Evolutionary conservation across 2,113 vertebrate genomes (phyloP), one percentile per base, ranked within the genome.

Genomic region (Nipponia nippon): DNA sequence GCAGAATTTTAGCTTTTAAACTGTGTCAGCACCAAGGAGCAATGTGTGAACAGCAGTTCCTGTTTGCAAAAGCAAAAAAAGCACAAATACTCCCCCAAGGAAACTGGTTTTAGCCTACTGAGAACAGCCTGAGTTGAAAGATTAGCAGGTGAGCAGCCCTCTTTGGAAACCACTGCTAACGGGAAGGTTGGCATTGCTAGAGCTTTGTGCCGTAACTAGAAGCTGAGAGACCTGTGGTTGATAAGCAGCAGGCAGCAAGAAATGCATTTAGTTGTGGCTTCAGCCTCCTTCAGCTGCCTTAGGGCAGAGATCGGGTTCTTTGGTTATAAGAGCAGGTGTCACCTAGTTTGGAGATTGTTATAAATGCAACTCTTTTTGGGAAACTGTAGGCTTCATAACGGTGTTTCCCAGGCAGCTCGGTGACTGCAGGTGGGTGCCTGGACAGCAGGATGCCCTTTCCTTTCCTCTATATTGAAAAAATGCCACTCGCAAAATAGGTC

Each of bases 401-500:
- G 29, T 67, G 23, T 75, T 87, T 67, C 34, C 61, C 73, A 56
- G 56, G 73, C 59, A 89, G 40, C n/a, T 55, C 4, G 3, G 30
- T 30, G 83, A 38, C 17, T 94, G 70, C 67, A 58, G 55, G 36
- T n/a, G 30, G 12, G 65, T 72, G 30, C 25, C 53, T 52, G 76
- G 63, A 26, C 26, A 46, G 78, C 66, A 72, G 79, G 32, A 85
- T 22, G 26, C 27, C 9, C 15, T 56, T 62, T 47, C 8, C 79
- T 72, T 79, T 58, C 38, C 63, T 52, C 6, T 10, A 1, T 18
- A 1, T 36, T 44, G 9, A 52, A 62, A 62, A 66, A 55, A 44
- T 3, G 0, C 16, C 34, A 11, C n/a, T 49, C 11, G 10, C 29
- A 18, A 9, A 58, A 11, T 3, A 70, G 46, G 22, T 17, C 46